These are phyloP conservation scores for Hemithea aestivaria DNA, from an alignment of 2,888 invertebrate species.

Conservation along the genomic window DNA sequence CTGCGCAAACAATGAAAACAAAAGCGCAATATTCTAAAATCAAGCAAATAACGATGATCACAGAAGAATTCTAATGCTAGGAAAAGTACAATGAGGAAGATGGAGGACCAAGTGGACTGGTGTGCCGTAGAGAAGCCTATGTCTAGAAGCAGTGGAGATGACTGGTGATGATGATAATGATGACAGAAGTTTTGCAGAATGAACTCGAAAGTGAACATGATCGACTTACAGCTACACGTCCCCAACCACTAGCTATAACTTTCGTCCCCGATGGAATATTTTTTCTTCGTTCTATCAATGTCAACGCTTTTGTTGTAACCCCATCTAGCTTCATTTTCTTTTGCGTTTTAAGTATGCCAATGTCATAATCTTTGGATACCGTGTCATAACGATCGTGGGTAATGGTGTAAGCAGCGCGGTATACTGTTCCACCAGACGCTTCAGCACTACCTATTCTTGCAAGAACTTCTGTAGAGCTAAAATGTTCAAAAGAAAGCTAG, in stretches of 20 bases:
- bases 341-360: constrained; percentile 1
- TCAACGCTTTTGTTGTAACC: not conserved
- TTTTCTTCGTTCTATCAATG: not conserved
- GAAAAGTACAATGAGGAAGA: too few relatives aligned
- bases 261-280: constrained; percentile 1
- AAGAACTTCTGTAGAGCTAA: not conserved
- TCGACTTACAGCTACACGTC: constrained; percentile 5
- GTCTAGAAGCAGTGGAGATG: too few relatives aligned
- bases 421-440: not conserved
- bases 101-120: too few relatives aligned
- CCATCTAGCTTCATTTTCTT: constrained; percentile 8
- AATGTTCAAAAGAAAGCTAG: too few relatives aligned
- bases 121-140: too few relatives aligned
- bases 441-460: constrained; percentile 5
- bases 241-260: constrained; percentile 7
- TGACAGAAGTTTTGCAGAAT: too few relatives aligned
- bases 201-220: too few relatives aligned
- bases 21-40: too few relatives aligned
- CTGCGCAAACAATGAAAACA: too few relatives aligned
- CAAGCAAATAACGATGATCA: too few relatives aligned
- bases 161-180: too few relatives aligned
- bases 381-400: constrained; percentile 2
- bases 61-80: too few relatives aligned
- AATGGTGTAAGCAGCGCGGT: not conserved
- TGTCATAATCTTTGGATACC: constrained; percentile 4